These are phyloP conservation scores for Pseudorhiza aurosa DNA, from an alignment of 30 jellyfish, hydroid and myxozoan species.

Conservation along the genomic window DNA sequence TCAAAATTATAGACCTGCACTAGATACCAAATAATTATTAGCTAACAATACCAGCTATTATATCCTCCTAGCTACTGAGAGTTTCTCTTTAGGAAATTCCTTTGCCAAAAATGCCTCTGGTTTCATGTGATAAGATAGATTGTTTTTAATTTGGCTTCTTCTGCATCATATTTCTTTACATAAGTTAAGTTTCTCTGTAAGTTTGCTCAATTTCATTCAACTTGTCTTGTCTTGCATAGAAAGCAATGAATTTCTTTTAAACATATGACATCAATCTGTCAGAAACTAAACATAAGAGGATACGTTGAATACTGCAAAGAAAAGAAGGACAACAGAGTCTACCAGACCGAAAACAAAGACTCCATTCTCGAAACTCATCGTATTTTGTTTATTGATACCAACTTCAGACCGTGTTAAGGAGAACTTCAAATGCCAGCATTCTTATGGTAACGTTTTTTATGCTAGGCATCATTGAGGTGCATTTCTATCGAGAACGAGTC, in stretches of 20 bases:
- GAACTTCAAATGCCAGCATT: no score
- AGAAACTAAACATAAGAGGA: constrained; percentile 30
- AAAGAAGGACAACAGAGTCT: constrained; percentile 69
- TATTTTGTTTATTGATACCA: no score
- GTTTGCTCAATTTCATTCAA: no score
- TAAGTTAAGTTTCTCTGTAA: no score
- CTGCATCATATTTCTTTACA: no score
- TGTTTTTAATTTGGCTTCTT: no score
- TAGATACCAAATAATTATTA: no score
- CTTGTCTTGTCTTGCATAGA: background rate
- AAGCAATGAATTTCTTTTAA: background rate
- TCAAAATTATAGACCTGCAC: no score
- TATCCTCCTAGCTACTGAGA: no score
- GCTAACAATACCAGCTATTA: no score
- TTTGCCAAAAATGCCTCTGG: background rate
- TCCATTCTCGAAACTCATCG: constrained; percentile 36
- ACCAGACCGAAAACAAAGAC: constrained; percentile 57
- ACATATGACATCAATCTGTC: background rate
- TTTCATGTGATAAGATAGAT: background rate
- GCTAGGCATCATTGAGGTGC: background rate
- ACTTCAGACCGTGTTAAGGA: no score
- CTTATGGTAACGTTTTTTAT: background rate
- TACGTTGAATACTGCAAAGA: constrained; percentile 75
- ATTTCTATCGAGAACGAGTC: background rate
- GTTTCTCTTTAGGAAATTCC: no score